A percentile compares a stretch with the other conserved stretches of the same genome.
Conservation (phyloP, 2,797 vertebrate species). For the Decapterus maruadsi region DNA sequence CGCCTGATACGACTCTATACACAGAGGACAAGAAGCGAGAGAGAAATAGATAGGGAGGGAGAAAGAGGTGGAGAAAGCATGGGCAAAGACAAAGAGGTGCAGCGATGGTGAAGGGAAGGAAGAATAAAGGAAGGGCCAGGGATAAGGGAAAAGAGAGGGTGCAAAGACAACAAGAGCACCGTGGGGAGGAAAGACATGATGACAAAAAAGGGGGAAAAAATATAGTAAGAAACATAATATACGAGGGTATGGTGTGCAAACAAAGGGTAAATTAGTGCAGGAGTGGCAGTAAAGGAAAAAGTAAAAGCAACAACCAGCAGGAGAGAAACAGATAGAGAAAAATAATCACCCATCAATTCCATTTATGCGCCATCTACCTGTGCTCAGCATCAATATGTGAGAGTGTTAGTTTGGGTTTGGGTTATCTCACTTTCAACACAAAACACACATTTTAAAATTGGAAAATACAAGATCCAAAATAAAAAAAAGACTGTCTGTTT, state of each 20-base stretch:
- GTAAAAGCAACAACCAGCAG: slow-evolving; percentile 46
- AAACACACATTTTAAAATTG: slow-evolving; percentile 13
- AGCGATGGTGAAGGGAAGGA: slow-evolving; percentile 22
- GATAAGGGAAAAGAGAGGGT: not conserved
- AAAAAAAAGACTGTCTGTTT: not conserved
- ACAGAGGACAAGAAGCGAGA: slow-evolving; percentile 44
- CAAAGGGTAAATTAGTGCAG: slow-evolving; percentile 67
- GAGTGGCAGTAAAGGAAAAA: slow-evolving; percentile 62
- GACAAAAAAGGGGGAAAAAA: slow-evolving; percentile 51
- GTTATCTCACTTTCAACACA: slow-evolving; percentile 73
- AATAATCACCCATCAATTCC: slow-evolving; percentile 62
- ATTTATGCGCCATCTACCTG: slow-evolving; percentile 43
- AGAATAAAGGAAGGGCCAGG: slow-evolving; percentile 4
- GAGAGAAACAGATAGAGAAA: slow-evolving; percentile 52
- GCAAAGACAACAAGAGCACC: too few relatives aligned
- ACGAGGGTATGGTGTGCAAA: slow-evolving; percentile 54
- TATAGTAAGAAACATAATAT: slow-evolving; percentile 49
- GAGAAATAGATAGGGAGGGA: slow-evolving; percentile 6
- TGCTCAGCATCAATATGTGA: slow-evolving; percentile 45
- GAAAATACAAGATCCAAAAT: not conserved
- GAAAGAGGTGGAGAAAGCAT: slow-evolving; percentile 10
- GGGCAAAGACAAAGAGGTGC: slow-evolving; percentile 29
- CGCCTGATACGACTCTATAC: slow-evolving; percentile 96
- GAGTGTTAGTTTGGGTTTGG: slow-evolving; percentile 57
- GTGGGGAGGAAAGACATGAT: slow-evolving; percentile 23